Conservation (phyloP, 30 jellyfish, hydroid and myxozoan species). For the Chrysaora quinquecirrha region DNA sequence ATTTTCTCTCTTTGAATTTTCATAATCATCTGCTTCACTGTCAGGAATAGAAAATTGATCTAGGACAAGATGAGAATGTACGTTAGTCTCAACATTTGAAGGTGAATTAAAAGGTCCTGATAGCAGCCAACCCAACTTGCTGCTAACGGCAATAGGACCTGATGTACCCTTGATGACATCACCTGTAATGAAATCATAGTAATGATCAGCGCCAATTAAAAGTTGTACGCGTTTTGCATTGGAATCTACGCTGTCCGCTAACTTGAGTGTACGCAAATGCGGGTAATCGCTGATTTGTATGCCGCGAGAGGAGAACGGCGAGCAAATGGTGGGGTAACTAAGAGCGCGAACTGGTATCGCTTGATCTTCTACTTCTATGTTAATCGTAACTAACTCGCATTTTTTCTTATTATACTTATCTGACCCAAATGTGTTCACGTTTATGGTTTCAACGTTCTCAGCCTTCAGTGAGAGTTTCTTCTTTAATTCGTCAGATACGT, state of each 20-base stretch:
- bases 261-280: not conserved
- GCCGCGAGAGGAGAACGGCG: not conserved
- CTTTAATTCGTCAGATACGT: not conserved
- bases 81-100: constrained; percentile 17
- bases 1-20: constrained; percentile 30
- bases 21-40: constrained; percentile 14
- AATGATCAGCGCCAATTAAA: constrained; percentile 54
- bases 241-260: not conserved
- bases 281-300: not conserved
- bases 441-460: not conserved
- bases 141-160: constrained; percentile 63
- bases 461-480: constrained; percentile 8
- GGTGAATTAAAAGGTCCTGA: constrained; percentile 23
- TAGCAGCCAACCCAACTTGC: constrained; percentile 68
- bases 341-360: not conserved
- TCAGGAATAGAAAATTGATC: constrained; percentile 6
- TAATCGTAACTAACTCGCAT: not conserved
- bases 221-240: constrained; percentile 8
- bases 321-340: not conserved
- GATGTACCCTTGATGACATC: constrained; percentile 38
- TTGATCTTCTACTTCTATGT: not conserved
- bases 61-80: constrained; percentile 31
- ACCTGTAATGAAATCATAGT: constrained; percentile 22
- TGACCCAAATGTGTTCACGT: constrained; percentile 1
- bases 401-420: not conserved